Evolutionary conservation across 2,113 vertebrate species (phyloP), one percentile per base, ranked within the genome.

Genomic region (Hystrix brachyura): DNA sequence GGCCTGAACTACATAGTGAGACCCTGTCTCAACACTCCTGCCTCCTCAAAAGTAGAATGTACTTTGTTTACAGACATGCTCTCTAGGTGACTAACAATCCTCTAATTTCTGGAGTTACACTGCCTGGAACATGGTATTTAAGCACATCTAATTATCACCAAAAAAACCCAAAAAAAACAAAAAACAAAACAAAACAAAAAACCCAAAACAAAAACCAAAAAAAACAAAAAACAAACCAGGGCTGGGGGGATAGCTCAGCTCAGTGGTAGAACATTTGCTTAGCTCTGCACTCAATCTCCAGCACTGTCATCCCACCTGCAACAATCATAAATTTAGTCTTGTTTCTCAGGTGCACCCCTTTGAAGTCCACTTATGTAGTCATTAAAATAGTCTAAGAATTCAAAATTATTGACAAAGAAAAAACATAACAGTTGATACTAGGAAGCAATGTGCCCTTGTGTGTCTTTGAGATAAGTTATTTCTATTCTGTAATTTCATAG

Each of bases 401-500:
- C 67, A 76, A 92, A 94, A 90, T 38, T 55, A 55, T 19, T 69
- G 60, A 38, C 57, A 90, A 23, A 48, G 53, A 62, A 67, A 89
- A 38, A 29, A 13, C 15, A 38, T 29, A 78, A 78, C 10, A 43
- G 53, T 13, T 79, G 25, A 48, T 71, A 78, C 46, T 71, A 82
- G 3, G 71, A 81, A 69, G 79, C 32, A 80, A 12, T 59, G 32
- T 78, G 60, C 6, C 51, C 21, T 18, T 29, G 27, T 89, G 32
- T 51, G 12, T 27, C 18, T 55, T 7, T 80, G 46, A 94, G 65
- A 9, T 51, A 82, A 55, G 38, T 1, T 67, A 59, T 90, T 86
- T 94, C 43, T 81, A 86, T 51, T 25, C 62, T 95, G 5, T 65
- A 90, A 88, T 79, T 92, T 93, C 21, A 94, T 3, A 81, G 79